Base-by-base conservation (phyloP, 1,140 invertebrate genomes). In the Zaprionus lachaisei region DNA sequence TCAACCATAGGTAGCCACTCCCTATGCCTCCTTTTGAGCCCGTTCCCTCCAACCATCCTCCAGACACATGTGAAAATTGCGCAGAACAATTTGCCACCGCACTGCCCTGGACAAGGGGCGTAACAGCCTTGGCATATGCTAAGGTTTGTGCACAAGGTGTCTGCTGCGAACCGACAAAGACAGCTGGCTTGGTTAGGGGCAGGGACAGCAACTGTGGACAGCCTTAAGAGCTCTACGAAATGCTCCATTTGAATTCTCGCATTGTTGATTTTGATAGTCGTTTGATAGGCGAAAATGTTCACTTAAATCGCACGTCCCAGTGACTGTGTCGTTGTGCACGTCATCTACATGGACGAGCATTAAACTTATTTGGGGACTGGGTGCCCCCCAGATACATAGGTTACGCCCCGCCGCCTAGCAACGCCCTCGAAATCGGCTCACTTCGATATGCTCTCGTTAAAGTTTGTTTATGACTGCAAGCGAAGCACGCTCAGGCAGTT, bases 271-370 rank as follows among this genome's bases (percentile, higher is more conserved):
- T 57, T 41, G n/a, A 47, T 54, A 54, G 41, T 70, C 49, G n/a
- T n/a, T n/a, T n/a, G n/a, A n/a, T n/a, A n/a, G 47, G 57, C 34
- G n/a, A 58, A 64, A 63, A 54, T 72, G 69, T 72, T 14, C n/a
- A 81, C 70, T 83, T 89, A 80, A 87, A 89, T 87, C 80, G 74
- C 77, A 58, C 72, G 78, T 77, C 69, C 66, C 78, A 80, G 69
- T 73, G 79, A 15, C 34, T 12, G 9, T 17, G 80, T 11, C 31
- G 31, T 34, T 75, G 70, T 72, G 12, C 57, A 62, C 15, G 37
- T 49, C 31, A 37, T 34, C 34, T 77, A 63, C 49, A 67, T 47
- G 47, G 41, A 34, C 44, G 60, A 31, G 22, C 51, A 57, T 64
- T 54, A 63, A 70, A 44, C 71, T 7, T 0, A 2, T 2, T 7